Evolutionary conservation across 2,888 invertebrate genomes (phyloP), one percentile per base, ranked within the genome.

Genomic region (Synergus laeviventris): DNA sequence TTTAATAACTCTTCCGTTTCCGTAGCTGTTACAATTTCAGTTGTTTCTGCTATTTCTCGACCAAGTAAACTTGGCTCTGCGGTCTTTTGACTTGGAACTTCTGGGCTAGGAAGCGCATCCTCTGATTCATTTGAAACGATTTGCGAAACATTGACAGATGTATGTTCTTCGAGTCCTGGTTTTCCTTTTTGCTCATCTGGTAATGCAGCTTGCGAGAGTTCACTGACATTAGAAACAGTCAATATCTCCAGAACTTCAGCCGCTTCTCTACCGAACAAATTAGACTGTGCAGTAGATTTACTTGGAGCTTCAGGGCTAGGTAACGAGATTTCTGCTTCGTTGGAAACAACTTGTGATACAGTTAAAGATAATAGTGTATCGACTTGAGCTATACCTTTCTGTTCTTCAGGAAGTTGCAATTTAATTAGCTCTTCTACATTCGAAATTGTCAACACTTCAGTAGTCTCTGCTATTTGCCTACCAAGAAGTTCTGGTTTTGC

Each of bases 31-130:
- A 88, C 75, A 14, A 89, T 81, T 83, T 91, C 91, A n/a, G 84
- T 86, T n/a, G 86, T 90, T 81, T 91, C 82, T n/a, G 91, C 91
- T 21, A 91, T 87, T 79, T 91, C 90, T 76, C 88, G 84, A 9
- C 88, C 87, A 45, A 80, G 81, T 54, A 91, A 77, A 76, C 84
- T 87, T 5, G 88, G 76, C 42, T 87, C 78, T 18, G 91, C 91
- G 56, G 75, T 84, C 75, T 83, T 86, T 31, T 8, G 11, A 74
- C 82, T 81, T 75, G 85, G 85, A 62, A 86, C 79, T 81, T 87
- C 86, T 8, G 89, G 88, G 75, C 81, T 74, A 1, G 77, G 77
- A 78, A 85, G 79, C 36, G 78, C 59, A 14, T 77, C 70, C 76
- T 86, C 86, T 12, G 74, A 73, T 75, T 86, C 86, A 74, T 86